These are phyloP conservation scores for Florisuga fusca DNA, from an alignment of 2,797 vertebrate species.

Conservation along the genomic window DNA sequence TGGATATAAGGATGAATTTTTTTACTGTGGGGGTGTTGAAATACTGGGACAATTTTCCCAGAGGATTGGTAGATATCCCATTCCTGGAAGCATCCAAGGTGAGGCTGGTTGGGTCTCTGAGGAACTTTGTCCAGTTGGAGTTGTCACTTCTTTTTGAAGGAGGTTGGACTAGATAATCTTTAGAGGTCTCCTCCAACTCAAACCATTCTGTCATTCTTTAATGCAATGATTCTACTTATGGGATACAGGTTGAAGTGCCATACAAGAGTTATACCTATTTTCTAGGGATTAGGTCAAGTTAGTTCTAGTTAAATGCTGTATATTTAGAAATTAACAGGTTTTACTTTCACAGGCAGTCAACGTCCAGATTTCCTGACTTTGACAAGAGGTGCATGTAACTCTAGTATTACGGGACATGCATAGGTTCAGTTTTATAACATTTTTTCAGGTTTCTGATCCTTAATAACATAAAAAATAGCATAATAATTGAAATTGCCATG, in stretches of 20 bases:
- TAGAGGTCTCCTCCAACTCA: not conserved
- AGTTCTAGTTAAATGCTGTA: not conserved
- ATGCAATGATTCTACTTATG: rapidly evolving
- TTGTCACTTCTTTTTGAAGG: rapidly evolving
- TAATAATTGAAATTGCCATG: not conserved
- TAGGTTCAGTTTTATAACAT: not conserved
- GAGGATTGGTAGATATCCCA: rapidly evolving
- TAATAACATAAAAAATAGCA: not conserved
- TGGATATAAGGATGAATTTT: not conserved
- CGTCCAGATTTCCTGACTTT: not conserved
- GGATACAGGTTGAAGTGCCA: not conserved
- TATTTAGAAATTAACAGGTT: not conserved
- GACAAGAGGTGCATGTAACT: not conserved
- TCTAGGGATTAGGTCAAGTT: not conserved
- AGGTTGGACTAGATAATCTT: rapidly evolving
- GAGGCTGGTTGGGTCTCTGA: rapidly evolving
- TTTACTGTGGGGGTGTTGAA: rapidly evolving
- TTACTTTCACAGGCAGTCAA: not conserved
- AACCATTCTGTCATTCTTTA: not conserved
- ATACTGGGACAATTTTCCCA: rapidly evolving
- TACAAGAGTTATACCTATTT: not conserved
- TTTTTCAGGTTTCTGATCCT: not conserved
- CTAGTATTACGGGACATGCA: not conserved
- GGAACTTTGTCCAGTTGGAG: not conserved
- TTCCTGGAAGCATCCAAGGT: too few relatives aligned